Base-by-base conservation (phyloP, 2,797 vertebrate species). In the Syngnathus rostellatus region DNA sequence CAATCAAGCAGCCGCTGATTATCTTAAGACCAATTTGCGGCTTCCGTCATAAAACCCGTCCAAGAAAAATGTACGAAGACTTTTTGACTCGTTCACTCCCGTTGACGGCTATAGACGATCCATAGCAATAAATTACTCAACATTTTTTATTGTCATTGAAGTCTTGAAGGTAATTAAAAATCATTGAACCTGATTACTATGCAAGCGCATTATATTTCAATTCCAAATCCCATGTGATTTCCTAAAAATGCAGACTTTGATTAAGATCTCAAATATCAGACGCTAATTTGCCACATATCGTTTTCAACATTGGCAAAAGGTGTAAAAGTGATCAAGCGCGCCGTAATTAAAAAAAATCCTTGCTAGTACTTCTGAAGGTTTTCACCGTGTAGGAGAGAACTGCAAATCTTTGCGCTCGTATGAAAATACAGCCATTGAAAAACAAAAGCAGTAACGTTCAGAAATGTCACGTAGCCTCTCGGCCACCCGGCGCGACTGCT, bases 391-490 rank as follows among this genome's bases (percentile, higher is more conserved):
- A 12, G 43, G 14, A 46, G 45, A 17, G 31, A 14, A 46, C 3
- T 46, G 45, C 16, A 46, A 46, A 57, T 48, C 23, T 46, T n/a
- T 16, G 9, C 48, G 43, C 2, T 5, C 8, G 10, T 62, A 19
- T 14, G 17, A 17, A 43, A 48, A 5, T 38, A 3, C 41, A n/a
- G 5, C 1, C 6, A 46, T 64, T 40, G 39, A 65, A 67, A 68
- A n/a, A 40, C 61, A 2, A 59, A 59, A 58, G 55, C 5, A 45
- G 50, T 41, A 7, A 46, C 64, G 66, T 53, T 12, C 45, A 17
- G 43, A 5, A 25, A 31, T 68, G 72, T 77, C 76, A 70, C 64
- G 72, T 65, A 62, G 63, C 63, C 57, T 39, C 21, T 40, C 14
- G 45, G 62, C 25, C 77, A 45, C 40, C 43, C 39, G 53, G 40